Conservation (phyloP, 2,797 vertebrate species). For the Sylvilagus floridanus region DNA sequence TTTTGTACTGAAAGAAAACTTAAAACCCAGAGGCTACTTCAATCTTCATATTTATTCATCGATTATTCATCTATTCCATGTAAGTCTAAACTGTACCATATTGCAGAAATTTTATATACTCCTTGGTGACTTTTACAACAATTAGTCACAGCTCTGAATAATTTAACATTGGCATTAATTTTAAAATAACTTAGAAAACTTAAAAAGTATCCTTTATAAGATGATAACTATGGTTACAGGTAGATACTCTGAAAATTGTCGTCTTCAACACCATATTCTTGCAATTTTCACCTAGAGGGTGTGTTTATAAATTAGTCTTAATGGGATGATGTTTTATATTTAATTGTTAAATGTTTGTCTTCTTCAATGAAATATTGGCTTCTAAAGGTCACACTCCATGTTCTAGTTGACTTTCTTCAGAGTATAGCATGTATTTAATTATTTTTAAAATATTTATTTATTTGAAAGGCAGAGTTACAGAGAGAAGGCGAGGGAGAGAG, state of each 20-base stretch:
- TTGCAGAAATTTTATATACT: not conserved
- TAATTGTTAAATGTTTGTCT: constrained; percentile 14
- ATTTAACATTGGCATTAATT: constrained; percentile 6
- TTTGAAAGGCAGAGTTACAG: too few species aligned
- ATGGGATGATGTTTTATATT: not conserved
- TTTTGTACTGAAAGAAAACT: not conserved
- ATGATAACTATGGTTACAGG: not conserved
- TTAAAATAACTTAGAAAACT: constrained; percentile 2
- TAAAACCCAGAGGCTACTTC: not conserved
- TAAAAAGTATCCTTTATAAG: not conserved
- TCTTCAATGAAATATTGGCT: not conserved
- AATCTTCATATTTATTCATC: not conserved
- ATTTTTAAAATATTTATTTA: not conserved
- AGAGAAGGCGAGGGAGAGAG: too few species aligned
- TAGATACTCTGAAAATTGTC: not conserved
- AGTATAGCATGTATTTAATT: not conserved
- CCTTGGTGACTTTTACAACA: not conserved
- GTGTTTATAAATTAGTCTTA: not conserved
- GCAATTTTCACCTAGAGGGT: not conserved
- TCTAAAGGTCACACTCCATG: not conserved
- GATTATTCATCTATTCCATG: not conserved
- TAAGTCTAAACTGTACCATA: not conserved
- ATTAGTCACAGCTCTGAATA: not conserved
- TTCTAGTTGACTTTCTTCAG: not conserved
- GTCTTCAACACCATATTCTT: not conserved